Evolutionary conservation across 2,888 invertebrate genomes (phyloP), one percentile per base, ranked within the genome.

Genomic region (Halictus quadricinctus): DNA sequence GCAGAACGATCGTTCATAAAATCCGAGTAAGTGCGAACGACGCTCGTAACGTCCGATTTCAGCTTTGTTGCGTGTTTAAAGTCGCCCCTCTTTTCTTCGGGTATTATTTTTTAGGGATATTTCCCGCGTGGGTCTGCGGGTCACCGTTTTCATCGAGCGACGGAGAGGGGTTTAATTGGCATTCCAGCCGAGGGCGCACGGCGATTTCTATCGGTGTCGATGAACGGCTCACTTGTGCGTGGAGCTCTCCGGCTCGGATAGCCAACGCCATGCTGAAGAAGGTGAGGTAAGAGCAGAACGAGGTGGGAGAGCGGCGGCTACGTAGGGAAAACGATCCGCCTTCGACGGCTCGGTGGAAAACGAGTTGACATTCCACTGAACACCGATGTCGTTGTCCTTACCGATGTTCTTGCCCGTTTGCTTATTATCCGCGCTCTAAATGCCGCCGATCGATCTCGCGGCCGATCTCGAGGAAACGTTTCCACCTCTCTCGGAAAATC

Each of bases 341-440:
- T 78, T 77, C 66, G 86, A 80, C 72, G 60, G 74, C 86, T 86
- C 75, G 83, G 83, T 86, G 86, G 86, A 86, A 86, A 86, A 86
- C 86, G 78, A 80, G 86, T 87, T 87, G 80, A 87, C 80, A 86
- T 87, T 83, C 86, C 78, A 83, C 41, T 54, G 77, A 76, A 75
- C 77, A 77, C 50, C 75, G 82, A 86, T 83, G 82, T 85, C 82
- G 82, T 77, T 75, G 80, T 86, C 77, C 78, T 76, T 80, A 83
- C 75, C 70, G 66, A 75, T 72, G 75, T 86, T 76, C 81, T 50
- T 69, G 76, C 21, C 70, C 72, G n/a, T 70, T 76, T 69, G 54
- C 60, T 78, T 70, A 64, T 83, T 80, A 64, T 76, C 78, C 36
- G 46, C 78, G 72, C 73, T 80, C 73, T 72, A 54, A 80, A 87